These are phyloP conservation scores for Harpagifer antarcticus DNA, from an alignment of 2,797 vertebrate genomes.

Conservation along the genomic window DNA sequence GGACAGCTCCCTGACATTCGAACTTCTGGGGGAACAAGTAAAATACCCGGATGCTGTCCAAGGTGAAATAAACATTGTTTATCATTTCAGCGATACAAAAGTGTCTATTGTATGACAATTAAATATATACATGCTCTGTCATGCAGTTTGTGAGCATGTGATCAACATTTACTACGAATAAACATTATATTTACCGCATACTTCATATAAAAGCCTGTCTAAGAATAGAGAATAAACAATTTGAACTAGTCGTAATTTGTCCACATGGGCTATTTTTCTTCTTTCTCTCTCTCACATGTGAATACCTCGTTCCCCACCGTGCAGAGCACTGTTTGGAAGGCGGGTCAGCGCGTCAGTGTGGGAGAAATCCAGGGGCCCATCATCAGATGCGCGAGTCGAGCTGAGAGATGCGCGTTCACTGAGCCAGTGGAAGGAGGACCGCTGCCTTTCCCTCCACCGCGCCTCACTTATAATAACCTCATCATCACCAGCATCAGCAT, in stretches of 20 bases:
- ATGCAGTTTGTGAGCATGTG: background rate
- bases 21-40: background rate
- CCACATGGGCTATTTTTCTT: conserved; percentile 44
- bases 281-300: conserved; percentile 42
- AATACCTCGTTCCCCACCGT: conserved; percentile 14
- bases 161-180: background rate
- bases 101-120: background rate
- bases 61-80: background rate
- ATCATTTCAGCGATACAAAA: background rate
- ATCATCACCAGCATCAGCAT: conserved; percentile 62
- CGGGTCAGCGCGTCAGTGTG: conserved; percentile 86
- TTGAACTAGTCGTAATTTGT: conserved; percentile 53
- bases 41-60: conserved; percentile 47
- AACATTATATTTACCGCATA: conserved; percentile 1
- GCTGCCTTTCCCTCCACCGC: conserved; percentile 63
- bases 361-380: conserved; percentile 85
- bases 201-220: conserved; percentile 14
- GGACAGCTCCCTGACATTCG: conserved; percentile 43
- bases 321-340: conserved; percentile 79
- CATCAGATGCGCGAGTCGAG: conserved; percentile 84
- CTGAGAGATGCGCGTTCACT: conserved; percentile 80
- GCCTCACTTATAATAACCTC: conserved; percentile 65
- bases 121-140: background rate
- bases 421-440: conserved; percentile 62
- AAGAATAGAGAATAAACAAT: conserved; percentile 26